phyloP scores from a whole-genome alignment of 2,113 vertebrate genomes.

The Daboia siamensis region DNA sequence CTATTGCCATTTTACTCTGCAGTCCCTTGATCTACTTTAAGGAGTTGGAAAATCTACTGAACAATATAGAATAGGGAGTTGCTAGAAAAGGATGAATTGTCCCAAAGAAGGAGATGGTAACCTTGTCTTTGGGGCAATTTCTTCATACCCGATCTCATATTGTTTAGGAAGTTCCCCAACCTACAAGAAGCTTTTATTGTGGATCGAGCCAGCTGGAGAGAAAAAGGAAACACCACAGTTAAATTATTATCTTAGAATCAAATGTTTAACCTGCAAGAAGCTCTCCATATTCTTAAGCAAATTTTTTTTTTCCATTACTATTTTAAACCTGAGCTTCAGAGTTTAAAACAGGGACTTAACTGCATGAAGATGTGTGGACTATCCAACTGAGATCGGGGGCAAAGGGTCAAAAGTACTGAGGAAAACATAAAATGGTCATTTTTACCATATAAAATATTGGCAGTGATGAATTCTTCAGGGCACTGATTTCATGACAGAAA shows the following conservation, averaged over 20 bases:
- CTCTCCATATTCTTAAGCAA: neutral
- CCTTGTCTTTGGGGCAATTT: neutral
- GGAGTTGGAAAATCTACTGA: neutral
- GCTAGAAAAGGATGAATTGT: neutral
- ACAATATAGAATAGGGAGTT: neutral
- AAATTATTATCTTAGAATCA: neutral
- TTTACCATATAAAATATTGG: slow-evolving; percentile 1
- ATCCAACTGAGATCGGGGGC: neutral
- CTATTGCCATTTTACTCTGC: neutral
- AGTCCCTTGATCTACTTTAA: neutral
- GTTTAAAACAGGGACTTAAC: neutral
- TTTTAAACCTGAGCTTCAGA: neutral
- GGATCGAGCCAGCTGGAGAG: neutral
- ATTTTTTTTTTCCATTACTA: neutral
- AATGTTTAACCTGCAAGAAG: neutral
- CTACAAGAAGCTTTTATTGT: neutral
- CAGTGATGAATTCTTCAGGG: neutral
- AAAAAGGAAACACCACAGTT: neutral
- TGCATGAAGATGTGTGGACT: neutral
- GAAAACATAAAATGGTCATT: neutral
- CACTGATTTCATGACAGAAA: neutral
- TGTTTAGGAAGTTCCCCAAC: neutral
- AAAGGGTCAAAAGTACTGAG: neutral
- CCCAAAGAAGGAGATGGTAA: neutral
- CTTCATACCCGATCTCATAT: neutral